These are phyloP conservation scores for Dermatemys mawii DNA, from an alignment of 2,113 vertebrate genomes.

Conservation along the genomic window DNA sequence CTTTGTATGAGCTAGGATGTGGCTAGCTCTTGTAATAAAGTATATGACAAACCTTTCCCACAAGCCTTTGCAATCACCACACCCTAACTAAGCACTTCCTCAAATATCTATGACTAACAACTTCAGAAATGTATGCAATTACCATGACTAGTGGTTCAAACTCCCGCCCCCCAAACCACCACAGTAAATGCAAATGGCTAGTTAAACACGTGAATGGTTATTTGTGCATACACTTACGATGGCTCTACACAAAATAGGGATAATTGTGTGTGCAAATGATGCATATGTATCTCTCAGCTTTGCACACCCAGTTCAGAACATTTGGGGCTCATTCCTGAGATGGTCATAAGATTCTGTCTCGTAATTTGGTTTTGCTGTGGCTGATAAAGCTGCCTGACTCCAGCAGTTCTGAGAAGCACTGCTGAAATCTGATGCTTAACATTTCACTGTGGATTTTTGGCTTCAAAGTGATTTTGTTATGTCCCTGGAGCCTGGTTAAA, in stretches of 20 bases:
- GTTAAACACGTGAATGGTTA: background rate
- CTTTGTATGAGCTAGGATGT: background rate
- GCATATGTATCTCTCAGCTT: background rate
- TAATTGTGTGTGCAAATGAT: background rate
- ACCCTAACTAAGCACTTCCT: background rate
- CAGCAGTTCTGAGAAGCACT: slow-evolving; percentile 30
- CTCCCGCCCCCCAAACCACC: background rate
- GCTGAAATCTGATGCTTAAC: slow-evolving; percentile 59
- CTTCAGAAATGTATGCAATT: background rate
- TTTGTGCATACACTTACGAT: background rate
- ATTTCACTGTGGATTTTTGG: slow-evolving; percentile 67
- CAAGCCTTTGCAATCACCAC: background rate
- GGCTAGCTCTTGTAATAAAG: background rate
- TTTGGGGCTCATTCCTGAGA: slow-evolving; percentile 28
- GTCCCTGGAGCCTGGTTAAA: slow-evolving; percentile 71
- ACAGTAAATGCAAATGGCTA: accelerated
- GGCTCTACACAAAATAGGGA: background rate
- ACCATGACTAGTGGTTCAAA: background rate
- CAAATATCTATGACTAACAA: accelerated
- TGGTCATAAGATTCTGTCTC: slow-evolving; percentile 30
- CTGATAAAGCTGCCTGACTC: slow-evolving; percentile 54
- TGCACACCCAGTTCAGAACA: background rate
- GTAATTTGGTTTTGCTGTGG: slow-evolving; percentile 48
- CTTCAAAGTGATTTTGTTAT: slow-evolving; percentile 73
- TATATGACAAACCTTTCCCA: background rate